These are phyloP conservation scores for Neoaliturus tenellus DNA, from an alignment of 2,888 invertebrate species.

Conservation along the genomic window DNA sequence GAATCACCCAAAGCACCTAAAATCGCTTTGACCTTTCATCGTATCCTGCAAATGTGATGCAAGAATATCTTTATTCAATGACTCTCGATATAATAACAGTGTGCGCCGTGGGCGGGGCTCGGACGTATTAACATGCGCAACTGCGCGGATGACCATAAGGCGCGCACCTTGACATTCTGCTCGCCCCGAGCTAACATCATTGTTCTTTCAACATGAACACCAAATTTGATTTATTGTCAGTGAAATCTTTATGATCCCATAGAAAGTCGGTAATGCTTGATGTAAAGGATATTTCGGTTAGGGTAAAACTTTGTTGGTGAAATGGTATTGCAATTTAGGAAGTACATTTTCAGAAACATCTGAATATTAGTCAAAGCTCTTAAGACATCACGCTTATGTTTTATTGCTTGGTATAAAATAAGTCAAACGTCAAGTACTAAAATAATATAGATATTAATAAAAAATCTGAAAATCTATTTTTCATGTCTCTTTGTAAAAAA, in stretches of 20 bases:
- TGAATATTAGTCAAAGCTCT: too few relatives aligned
- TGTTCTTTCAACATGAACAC: constrained; percentile 1
- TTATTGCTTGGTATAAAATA: too few relatives aligned
- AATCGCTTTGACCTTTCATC: constrained; percentile 21
- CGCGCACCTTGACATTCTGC: constrained; percentile 12
- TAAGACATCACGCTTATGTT: too few relatives aligned
- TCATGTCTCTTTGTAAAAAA: too few relatives aligned
- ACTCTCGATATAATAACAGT: constrained; percentile 14
- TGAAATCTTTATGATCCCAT: not conserved
- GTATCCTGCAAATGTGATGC: constrained; percentile 3
- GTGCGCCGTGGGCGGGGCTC: not conserved
- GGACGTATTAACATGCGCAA: not conserved
- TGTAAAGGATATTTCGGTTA: not conserved
- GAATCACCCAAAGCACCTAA: constrained; percentile 11
- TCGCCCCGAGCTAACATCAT: not conserved
- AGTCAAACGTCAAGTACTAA: too few relatives aligned
- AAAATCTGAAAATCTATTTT: too few relatives aligned
- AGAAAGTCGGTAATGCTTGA: not conserved
- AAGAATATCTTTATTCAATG: constrained; percentile 45
- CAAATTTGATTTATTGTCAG: constrained; percentile 13
- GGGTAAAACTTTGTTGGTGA: not conserved
- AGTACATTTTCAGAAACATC: too few relatives aligned
- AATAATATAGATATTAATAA: too few relatives aligned
- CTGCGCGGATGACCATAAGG: constrained; percentile 9
- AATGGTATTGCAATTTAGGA: not conserved